These are phyloP conservation scores for Linurgus olivaceus DNA, from an alignment of 2,797 vertebrate genomes.

Conservation along the genomic window DNA sequence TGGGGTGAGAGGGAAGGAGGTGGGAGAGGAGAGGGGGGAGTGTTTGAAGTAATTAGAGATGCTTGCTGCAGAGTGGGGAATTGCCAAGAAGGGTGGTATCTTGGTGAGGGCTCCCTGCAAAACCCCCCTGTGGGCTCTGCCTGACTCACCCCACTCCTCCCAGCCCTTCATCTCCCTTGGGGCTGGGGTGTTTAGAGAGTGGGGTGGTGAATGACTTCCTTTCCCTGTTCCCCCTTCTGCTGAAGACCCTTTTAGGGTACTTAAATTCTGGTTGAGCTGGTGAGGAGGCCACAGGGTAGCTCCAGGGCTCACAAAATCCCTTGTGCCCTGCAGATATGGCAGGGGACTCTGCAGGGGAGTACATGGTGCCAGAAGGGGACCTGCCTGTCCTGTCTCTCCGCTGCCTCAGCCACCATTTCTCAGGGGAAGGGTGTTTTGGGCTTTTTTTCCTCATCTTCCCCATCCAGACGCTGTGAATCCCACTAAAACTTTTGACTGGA, in stretches of 20 bases:
- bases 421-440: neutral
- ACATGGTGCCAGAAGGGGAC: neutral
- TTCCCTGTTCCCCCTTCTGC: neutral
- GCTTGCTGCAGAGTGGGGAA: constrained; percentile 28
- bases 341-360: neutral
- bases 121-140: neutral
- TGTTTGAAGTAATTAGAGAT: constrained; percentile 59
- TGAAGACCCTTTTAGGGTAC: neutral
- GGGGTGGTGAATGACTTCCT: neutral
- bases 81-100: neutral
- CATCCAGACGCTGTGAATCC: constrained; percentile 20
- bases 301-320: neutral
- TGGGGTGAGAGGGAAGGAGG: neutral
- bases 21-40: neutral
- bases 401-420: neutral
- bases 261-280: neutral
- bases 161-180: neutral
- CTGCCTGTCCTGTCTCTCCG: neutral
- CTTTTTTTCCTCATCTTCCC: neutral
- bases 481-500: constrained; percentile 55
- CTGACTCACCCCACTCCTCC: neutral
- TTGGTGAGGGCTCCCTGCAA: neutral
- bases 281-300: neutral
- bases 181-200: fast-evolving
- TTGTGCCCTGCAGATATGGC: neutral